A percentile compares a stretch with the other conserved stretches of the same genome.
These are phyloP conservation scores for Eucidaris tribuloides DNA, from an alignment of 35 echinoderm and acorn worm genomes.

Conservation along the genomic window DNA sequence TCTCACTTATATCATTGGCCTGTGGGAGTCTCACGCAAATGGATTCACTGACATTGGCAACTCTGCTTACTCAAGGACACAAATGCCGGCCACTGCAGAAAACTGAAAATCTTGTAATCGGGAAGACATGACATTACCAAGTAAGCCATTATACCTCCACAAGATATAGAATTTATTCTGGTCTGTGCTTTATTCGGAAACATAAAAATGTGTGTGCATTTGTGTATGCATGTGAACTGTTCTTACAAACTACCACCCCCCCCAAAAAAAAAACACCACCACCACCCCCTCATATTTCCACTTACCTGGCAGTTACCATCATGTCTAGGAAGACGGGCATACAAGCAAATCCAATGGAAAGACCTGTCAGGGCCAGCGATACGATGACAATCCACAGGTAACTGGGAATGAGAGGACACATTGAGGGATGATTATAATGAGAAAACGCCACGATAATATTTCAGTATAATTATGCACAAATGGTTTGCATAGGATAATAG, in stretches of 20 bases:
- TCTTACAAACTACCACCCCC: not conserved
- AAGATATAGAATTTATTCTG: not conserved
- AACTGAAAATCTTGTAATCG: not conserved
- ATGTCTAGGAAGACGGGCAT: constrained; percentile 26
- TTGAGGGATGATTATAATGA: not conserved
- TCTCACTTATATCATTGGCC: no score
- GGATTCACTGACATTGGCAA: no score
- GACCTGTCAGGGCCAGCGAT: not conserved
- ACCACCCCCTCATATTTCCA: no score
- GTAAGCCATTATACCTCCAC: not conserved
- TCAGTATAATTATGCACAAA: no score
- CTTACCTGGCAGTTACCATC: constrained; percentile 18
- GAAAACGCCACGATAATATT: no score
- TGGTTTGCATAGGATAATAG: no score
- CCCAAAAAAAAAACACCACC: no score
- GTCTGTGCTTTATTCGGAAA: not conserved
- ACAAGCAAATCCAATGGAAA: constrained; percentile 19
- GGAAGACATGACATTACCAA: not conserved
- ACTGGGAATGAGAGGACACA: not conserved
- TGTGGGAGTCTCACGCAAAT: no score
- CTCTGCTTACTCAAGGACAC: no score
- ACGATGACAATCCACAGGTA: constrained; percentile 9
- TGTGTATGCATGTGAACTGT: not conserved
- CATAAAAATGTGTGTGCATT: not conserved
- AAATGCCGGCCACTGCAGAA: no score